These are phyloP conservation scores for Pyrrhosoma nymphula DNA, from an alignment of 2,888 invertebrate genomes.

Conservation along the genomic window DNA sequence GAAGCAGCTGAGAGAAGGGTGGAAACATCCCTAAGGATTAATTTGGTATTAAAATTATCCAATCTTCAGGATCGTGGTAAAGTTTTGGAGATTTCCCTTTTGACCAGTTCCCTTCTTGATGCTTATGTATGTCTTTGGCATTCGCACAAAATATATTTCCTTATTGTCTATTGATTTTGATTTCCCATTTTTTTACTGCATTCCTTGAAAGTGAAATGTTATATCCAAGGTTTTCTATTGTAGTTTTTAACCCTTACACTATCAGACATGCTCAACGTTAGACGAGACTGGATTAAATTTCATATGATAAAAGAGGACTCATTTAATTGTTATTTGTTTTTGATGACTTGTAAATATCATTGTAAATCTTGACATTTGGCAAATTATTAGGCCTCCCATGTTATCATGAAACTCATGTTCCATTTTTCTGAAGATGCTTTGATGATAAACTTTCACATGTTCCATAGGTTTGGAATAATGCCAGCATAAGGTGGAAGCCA, in stretches of 20 bases:
- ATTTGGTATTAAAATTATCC: not conserved
- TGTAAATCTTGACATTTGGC: not conserved
- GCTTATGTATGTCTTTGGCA: not conserved
- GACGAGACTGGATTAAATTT: not conserved
- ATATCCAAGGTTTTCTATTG: not conserved
- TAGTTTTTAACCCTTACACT: not conserved
- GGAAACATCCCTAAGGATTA: not conserved
- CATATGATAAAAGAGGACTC: not conserved
- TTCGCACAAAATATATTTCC: constrained; percentile 31
- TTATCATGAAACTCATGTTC: not conserved
- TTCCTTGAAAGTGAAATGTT: not conserved
- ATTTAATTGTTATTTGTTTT: not conserved
- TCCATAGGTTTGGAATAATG: not conserved
- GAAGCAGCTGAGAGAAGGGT: not conserved
- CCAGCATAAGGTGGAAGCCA: not conserved
- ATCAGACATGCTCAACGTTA: not conserved
- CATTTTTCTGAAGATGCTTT: constrained; percentile 15
- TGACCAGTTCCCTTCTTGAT: not conserved
- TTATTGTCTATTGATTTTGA: constrained; percentile 1
- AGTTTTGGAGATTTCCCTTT: not conserved
- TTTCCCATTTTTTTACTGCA: not conserved
- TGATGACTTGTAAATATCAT: not conserved
- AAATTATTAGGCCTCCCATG: not conserved
- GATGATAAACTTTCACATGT: not conserved
- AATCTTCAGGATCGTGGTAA: not conserved